These are phyloP conservation scores for Choloepus didactylus DNA, from an alignment of 2,797 vertebrate genomes.

Conservation along the genomic window DNA sequence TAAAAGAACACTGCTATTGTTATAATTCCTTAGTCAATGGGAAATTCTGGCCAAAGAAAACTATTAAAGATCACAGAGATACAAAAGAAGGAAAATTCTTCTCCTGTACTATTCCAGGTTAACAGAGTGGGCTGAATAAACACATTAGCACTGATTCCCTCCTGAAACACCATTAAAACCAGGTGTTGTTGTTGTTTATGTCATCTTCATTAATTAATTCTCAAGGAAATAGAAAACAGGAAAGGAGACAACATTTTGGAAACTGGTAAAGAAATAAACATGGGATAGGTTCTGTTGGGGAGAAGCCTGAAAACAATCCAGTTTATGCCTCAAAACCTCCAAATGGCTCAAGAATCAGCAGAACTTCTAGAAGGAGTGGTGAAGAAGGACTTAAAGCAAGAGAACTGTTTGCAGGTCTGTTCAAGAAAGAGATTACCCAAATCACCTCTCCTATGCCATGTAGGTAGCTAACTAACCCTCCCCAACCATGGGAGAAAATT, in stretches of 20 bases:
- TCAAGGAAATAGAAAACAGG: not conserved
- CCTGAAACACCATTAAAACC: not conserved
- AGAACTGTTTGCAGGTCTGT: not conserved
- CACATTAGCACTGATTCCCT: not conserved
- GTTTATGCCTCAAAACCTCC: not conserved
- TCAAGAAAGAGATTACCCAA: not conserved
- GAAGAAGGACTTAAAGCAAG: not conserved
- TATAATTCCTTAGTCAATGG: not conserved
- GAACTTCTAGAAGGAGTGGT: not conserved
- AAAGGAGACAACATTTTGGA: not conserved
- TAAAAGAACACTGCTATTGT: not conserved
- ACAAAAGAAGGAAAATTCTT: not conserved
- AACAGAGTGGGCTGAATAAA: not conserved
- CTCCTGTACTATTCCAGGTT: not conserved
- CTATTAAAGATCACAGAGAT: not conserved
- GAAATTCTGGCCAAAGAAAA: not conserved
- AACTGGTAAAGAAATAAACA: not conserved
- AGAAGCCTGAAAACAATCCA: not conserved
- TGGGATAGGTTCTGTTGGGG: not conserved
- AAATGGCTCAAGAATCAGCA: not conserved
- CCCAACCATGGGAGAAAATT: not conserved
- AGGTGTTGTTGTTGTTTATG: not conserved
- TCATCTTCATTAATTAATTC: not conserved
- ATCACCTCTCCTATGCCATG: not conserved
- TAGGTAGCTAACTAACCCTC: not conserved